Conservation (phyloP, 2,888 invertebrate species). For the Drosophila seclusa region DNA sequence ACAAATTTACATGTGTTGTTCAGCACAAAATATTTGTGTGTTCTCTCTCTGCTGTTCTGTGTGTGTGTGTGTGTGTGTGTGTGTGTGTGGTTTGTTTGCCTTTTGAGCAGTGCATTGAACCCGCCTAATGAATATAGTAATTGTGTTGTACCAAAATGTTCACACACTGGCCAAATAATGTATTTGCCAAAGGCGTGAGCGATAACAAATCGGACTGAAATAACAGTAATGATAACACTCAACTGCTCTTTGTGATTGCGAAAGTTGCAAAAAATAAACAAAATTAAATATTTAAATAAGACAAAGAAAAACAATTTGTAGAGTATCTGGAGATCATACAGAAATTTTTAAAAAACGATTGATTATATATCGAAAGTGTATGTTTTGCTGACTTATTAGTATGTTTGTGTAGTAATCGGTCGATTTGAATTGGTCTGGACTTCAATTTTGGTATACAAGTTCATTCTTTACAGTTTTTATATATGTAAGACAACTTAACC, state of each 20-base stretch:
- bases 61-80: neutral
- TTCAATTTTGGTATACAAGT: neutral
- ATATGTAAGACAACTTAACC: too few species aligned
- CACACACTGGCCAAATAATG: slow-evolving; percentile 3
- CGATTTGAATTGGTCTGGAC: neutral
- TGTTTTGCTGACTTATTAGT: too few species aligned
- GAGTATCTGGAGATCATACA: neutral
- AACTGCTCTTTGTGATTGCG: neutral
- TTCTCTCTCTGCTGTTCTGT: slow-evolving; percentile 1
- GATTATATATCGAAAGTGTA: neutral
- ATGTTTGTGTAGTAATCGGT: neutral
- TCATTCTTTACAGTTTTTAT: neutral
- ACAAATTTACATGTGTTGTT: slow-evolving; percentile 55
- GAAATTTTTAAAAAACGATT: neutral
- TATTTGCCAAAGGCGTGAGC: slow-evolving; percentile 52
- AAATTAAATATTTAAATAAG: neutral
- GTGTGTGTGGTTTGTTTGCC: slow-evolving; percentile 28
- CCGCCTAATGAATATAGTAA: slow-evolving; percentile 57
- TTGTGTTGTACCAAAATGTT: slow-evolving; percentile 40
- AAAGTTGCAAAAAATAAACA: neutral
- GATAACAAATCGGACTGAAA: slow-evolving; percentile 22
- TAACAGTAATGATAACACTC: slow-evolving; percentile 9
- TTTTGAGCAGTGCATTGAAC: slow-evolving; percentile 68
- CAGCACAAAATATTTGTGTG: slow-evolving; percentile 27
- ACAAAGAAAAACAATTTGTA: neutral